Conservation (phyloP, 2,888 invertebrate species). For the Apotomis betuletana region DNA sequence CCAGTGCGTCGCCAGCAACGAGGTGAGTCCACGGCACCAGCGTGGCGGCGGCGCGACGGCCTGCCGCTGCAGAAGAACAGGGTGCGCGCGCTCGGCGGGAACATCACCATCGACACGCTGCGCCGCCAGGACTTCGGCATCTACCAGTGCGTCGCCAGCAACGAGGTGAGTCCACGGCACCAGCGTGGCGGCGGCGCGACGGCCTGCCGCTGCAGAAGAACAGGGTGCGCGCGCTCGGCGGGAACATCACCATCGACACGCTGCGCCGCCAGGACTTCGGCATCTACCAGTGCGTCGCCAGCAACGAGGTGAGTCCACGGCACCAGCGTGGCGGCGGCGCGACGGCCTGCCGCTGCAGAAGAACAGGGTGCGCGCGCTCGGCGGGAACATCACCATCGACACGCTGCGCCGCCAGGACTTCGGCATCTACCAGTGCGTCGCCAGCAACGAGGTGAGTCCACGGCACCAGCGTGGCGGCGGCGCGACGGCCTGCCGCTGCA, state of each 20-base stretch:
- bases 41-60: no score
- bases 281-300: constrained; percentile 96
- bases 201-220: no score
- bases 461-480: no score
- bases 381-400: constrained; percentile 96
- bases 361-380: constrained; percentile 85
- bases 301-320: no score
- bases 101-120: constrained; percentile 94
- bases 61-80: no score
- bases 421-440: constrained; percentile 97
- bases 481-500: no score
- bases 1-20: constrained; percentile 91
- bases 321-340: background rate
- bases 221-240: constrained; percentile 88
- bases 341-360: no score
- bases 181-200: no score
- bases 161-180: background rate
- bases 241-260: constrained; percentile 95
- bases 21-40: background rate
- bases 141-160: constrained; percentile 94
- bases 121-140: constrained; percentile 95
- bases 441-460: constrained; percentile 57
- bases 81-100: constrained; percentile 91
- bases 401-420: constrained; percentile 94
- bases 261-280: constrained; percentile 95